A percentile compares a stretch with the other conserved stretches of the same genome.
Evolutionary conservation across 2,888 invertebrate species (phyloP).

Genomic region (Petrolisthes cinctipes): DNA sequence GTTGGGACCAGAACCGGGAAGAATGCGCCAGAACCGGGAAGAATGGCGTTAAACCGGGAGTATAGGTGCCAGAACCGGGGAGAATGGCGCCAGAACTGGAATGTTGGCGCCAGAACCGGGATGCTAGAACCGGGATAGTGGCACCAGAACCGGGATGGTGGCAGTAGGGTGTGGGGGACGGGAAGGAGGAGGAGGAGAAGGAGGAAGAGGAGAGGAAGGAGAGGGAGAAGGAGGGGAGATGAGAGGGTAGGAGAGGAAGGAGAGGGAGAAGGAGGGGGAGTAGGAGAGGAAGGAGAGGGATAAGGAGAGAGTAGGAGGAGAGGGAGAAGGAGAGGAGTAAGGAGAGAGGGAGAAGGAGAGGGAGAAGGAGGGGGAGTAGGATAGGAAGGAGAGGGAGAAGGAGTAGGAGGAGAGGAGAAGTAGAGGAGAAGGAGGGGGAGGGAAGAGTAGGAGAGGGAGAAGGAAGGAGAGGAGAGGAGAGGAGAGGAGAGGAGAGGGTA

Average conservation of each 20-base stretch:
- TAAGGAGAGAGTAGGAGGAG: background rate
- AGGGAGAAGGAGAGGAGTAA: background rate
- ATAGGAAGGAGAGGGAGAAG: background rate
- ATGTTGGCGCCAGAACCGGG: no score
- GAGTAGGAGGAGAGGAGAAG: background rate
- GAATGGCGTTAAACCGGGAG: no score
- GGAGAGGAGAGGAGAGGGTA: background rate
- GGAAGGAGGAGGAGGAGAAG: background rate
- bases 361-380: background rate
- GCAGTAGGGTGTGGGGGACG: background rate
- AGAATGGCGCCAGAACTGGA: no score
- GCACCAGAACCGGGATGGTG: background rate
- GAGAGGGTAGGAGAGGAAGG: no score
- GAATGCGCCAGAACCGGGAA: no score
- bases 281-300: no score
- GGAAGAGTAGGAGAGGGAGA: background rate
- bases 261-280: no score
- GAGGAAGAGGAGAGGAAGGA: background rate
- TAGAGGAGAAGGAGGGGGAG: background rate
- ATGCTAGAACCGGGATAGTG: background rate
- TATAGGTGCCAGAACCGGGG: no score
- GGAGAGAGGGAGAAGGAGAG: background rate
- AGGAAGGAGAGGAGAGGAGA: background rate
- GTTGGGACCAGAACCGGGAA: no score
- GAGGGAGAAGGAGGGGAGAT: background rate